Evolutionary conservation across 2,888 invertebrate species (phyloP).

Genomic region (Drosophila suboccidentalis): DNA sequence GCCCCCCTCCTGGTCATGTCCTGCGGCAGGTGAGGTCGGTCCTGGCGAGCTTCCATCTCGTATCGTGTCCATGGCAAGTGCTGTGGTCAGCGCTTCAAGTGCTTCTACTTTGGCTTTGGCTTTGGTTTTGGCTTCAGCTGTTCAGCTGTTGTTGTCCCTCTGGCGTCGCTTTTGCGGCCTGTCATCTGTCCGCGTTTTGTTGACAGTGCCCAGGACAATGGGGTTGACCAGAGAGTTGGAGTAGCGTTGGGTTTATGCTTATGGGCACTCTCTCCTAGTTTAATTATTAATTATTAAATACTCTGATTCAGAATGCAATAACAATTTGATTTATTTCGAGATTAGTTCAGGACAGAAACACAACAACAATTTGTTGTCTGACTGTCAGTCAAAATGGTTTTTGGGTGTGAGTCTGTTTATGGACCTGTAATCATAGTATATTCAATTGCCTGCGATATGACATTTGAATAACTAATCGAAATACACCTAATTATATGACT

Average conservation of each 20-base stretch:
- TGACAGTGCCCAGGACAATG: constrained; percentile 58
- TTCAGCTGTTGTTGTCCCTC: constrained; percentile 17
- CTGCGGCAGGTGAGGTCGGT: constrained; percentile 14
- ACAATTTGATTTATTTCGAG: constrained; percentile 67
- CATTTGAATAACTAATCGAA: constrained; percentile 8
- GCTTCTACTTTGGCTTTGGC: constrained; percentile 34
- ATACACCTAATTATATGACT: neutral
- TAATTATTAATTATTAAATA: constrained; percentile 70
- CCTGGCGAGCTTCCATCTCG: neutral
- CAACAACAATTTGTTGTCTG: constrained; percentile 22
- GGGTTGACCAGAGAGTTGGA: constrained; percentile 40
- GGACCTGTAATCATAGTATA: constrained; percentile 1
- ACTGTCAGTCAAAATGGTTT: neutral
- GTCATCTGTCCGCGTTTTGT: constrained; percentile 76
- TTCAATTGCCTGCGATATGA: constrained; percentile 8
- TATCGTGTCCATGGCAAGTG: constrained; percentile 26
- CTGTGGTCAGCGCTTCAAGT: constrained; percentile 67
- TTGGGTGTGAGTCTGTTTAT: constrained; percentile 2
- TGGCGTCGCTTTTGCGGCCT: constrained; percentile 63
- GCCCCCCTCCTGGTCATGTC: constrained; percentile 5
- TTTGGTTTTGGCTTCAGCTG: constrained; percentile 20
- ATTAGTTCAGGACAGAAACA: constrained; percentile 34
- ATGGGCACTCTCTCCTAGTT: too few species aligned
- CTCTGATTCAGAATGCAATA: constrained; percentile 60
- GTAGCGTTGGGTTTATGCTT: constrained; percentile 8